These are phyloP conservation scores for Toxonevra muliebris DNA, from an alignment of 2,888 invertebrate species.

Conservation along the genomic window DNA sequence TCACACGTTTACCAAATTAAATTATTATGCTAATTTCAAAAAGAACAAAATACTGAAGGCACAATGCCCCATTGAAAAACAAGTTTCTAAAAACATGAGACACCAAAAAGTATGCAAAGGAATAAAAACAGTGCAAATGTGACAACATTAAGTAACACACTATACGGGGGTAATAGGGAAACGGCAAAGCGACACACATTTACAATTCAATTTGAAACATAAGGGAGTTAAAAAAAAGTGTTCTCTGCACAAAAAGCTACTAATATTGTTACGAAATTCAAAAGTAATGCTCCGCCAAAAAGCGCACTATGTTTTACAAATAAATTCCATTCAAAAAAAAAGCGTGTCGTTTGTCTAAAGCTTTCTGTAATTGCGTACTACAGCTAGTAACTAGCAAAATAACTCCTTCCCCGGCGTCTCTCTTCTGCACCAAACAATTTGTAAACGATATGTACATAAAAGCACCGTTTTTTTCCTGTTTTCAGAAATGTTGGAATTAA, in stretches of 20 bases:
- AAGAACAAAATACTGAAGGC: too few species aligned
- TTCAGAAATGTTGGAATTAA: background rate
- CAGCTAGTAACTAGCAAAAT: background rate
- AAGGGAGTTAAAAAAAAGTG: too few species aligned
- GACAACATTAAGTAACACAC: background rate
- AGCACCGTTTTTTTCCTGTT: slow-evolving; percentile 35
- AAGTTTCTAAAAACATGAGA: background rate
- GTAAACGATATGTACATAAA: slow-evolving; percentile 52
- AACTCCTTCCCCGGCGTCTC: background rate
- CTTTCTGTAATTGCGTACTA: background rate
- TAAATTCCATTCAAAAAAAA: too few species aligned
- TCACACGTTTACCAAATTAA: too few species aligned
- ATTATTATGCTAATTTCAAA: too few species aligned
- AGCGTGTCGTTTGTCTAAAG: too few species aligned
- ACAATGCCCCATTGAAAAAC: too few species aligned
- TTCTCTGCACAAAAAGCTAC: background rate
- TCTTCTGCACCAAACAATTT: slow-evolving; percentile 46
- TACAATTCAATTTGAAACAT: slow-evolving; percentile 4
- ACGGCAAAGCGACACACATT: background rate
- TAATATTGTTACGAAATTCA: slow-evolving; percentile 14
- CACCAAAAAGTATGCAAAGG: background rate
- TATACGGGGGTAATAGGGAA: too few species aligned
- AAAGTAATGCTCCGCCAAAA: slow-evolving; percentile 25
- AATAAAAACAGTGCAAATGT: background rate
- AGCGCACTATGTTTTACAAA: slow-evolving; percentile 5